Conservation (phyloP, 2,113 vertebrate genomes). For the Dolichallabes microphthalmus region DNA sequence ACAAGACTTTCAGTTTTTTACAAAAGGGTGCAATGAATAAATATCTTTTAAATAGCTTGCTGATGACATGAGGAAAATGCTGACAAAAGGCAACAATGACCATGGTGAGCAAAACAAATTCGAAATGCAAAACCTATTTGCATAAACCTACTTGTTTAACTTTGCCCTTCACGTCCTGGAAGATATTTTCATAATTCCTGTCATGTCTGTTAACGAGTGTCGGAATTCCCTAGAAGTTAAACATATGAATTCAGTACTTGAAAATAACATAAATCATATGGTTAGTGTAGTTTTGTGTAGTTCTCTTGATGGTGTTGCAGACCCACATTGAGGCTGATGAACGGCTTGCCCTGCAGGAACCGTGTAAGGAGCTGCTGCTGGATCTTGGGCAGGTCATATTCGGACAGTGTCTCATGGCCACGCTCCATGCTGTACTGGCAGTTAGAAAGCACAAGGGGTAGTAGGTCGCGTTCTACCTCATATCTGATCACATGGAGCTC, state of each 20-base stretch:
- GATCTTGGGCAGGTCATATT: constrained; percentile 86
- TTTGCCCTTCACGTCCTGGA: constrained; percentile 79
- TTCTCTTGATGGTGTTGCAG: not conserved
- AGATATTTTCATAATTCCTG: constrained; percentile 85
- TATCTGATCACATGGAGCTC: constrained; percentile 91
- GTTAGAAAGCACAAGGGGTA: constrained; percentile 86
- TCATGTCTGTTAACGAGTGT: constrained; percentile 85
- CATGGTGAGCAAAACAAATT: too few species aligned
- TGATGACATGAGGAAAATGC: too few species aligned
- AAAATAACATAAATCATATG: too few species aligned
- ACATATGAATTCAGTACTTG: too few species aligned
- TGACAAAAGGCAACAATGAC: too few species aligned
- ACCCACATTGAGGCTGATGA: constrained; percentile 79
- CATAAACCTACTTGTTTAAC: constrained; percentile 78
- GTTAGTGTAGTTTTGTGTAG: not conserved
- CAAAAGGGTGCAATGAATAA: too few species aligned
- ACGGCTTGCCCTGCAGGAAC: constrained; percentile 88
- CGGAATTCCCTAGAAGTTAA: constrained; percentile 81
- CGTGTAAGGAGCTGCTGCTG: constrained; percentile 85
- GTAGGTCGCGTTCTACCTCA: constrained; percentile 83
- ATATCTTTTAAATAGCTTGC: too few species aligned
- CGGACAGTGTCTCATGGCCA: constrained; percentile 78
- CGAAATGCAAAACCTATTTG: too few species aligned
- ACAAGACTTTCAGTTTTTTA: too few species aligned
- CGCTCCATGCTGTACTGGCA: constrained; percentile 89